Evolutionary conservation across 92 coral and sea anemone species (phyloP).

Genomic region (Epizoanthus rinbou): DNA sequence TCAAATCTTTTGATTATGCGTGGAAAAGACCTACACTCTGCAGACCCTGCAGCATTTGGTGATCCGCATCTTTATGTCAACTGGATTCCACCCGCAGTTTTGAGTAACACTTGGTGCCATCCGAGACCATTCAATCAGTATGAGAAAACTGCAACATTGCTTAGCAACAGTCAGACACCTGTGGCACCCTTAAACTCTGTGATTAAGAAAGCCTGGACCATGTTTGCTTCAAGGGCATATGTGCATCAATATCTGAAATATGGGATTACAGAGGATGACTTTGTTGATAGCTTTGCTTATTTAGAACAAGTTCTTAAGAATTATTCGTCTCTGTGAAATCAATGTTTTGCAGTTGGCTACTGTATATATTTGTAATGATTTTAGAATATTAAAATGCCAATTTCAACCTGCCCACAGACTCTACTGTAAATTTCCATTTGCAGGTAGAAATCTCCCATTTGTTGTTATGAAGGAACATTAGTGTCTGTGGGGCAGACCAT

Average conservation of each 20-base stretch:
- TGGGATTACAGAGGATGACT: conserved; percentile 93
- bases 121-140: conserved; percentile 83
- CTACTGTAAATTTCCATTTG: no score
- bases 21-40: conserved; percentile 83
- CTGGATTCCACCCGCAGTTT: conserved; percentile 77
- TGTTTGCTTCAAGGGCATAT: conserved; percentile 97
- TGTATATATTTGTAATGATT: no score
- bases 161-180: conserved; percentile 93
- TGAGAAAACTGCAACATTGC: conserved; percentile 84
- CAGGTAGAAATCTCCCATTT: no score
- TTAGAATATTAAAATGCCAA: no score
- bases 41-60: conserved; percentile 75
- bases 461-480: no score
- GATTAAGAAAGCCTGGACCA: conserved; percentile 93
- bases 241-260: conserved; percentile 93
- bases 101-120: conserved; percentile 73
- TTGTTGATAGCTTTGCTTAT: conserved; percentile 95
- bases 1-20: conserved; percentile 89
- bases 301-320: conserved; percentile 91
- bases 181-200: conserved; percentile 84
- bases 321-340: conserved; percentile 63
- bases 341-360: not conserved
- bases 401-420: no score
- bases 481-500: no score
- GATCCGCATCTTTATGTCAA: conserved; percentile 75